A percentile compares a stretch with the other conserved stretches of the same genome.
These are phyloP conservation scores for Meloidogyne floridensis DNA, from an alignment of 1,140 invertebrate species.

Conservation along the genomic window DNA sequence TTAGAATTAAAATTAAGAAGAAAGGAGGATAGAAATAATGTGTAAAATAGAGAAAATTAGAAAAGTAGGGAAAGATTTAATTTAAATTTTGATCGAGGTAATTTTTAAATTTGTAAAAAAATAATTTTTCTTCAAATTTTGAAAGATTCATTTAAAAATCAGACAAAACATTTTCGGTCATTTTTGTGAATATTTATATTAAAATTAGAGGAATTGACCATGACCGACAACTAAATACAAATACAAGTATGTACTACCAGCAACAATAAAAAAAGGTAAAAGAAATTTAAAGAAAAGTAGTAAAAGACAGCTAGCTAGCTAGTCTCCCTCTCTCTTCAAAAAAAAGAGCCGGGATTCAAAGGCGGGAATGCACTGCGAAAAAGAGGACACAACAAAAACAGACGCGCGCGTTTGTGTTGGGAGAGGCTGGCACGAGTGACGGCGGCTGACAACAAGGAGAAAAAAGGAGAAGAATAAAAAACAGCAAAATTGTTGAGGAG, in stretches of 20 bases:
- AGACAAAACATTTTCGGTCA: too few relatives aligned
- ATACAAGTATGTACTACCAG: not conserved
- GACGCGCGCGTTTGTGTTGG: not conserved
- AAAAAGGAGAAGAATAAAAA: not conserved
- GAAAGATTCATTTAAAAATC: too few relatives aligned
- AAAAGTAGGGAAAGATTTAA: too few relatives aligned
- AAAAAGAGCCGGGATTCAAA: not conserved
- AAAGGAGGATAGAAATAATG: too few relatives aligned
- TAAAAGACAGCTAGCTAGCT: not conserved
- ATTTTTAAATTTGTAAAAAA: too few relatives aligned
- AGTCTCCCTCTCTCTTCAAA: not conserved
- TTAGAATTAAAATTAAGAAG: too few relatives aligned
- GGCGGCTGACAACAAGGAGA: not conserved
- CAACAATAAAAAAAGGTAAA: constrained; percentile 1
- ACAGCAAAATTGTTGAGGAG: not conserved
- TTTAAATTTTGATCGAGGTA: too few relatives aligned
- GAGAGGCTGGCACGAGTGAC: constrained; percentile 20
- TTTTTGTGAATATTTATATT: too few relatives aligned
- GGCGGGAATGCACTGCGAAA: not conserved
- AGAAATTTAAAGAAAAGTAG: not conserved
- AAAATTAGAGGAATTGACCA: too few relatives aligned
- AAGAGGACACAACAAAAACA: not conserved
- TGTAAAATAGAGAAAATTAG: too few relatives aligned
- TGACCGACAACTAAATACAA: too few relatives aligned
- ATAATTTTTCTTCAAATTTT: too few relatives aligned